These are phyloP conservation scores for Pelochelys cantorii DNA, from an alignment of 2,797 vertebrate species.

Conservation along the genomic window DNA sequence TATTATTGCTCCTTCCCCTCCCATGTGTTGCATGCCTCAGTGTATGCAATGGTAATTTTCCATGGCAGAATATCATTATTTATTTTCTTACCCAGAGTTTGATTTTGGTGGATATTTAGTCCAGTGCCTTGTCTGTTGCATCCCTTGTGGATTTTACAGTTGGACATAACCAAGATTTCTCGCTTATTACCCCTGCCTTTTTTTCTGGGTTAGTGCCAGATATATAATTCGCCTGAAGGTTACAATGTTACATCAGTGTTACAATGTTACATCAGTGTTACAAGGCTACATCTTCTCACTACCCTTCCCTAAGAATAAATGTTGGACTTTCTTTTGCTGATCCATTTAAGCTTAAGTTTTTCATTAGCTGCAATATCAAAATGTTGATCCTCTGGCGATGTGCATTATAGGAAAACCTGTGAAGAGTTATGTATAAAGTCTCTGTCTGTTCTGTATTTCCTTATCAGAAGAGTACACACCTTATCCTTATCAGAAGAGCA, in stretches of 20 bases:
- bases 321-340: background rate
- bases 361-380: background rate
- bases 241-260: background rate
- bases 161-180: background rate
- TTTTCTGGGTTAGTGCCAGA: conserved; percentile 17
- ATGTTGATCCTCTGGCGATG: background rate
- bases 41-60: conserved; percentile 2
- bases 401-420: background rate
- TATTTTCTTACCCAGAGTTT: conserved; percentile 4
- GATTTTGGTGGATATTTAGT: conserved; percentile 41
- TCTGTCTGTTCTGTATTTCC: background rate
- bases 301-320: background rate
- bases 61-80: conserved; percentile 6
- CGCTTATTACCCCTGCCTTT: background rate
- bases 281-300: background rate
- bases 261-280: no score
- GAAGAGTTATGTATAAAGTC: background rate
- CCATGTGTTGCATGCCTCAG: background rate
- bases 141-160: background rate
- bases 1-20: background rate
- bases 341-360: background rate
- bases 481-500: background rate
- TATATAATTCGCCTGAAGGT: conserved; percentile 2
- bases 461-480: background rate
- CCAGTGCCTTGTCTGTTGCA: conserved; percentile 37